Percentiles rank a stretch among this genome's conserved stretches.
phyloP scores from a whole-genome alignment of 2,797 vertebrate genomes.

The Enteromius thamalakanensis region DNA sequence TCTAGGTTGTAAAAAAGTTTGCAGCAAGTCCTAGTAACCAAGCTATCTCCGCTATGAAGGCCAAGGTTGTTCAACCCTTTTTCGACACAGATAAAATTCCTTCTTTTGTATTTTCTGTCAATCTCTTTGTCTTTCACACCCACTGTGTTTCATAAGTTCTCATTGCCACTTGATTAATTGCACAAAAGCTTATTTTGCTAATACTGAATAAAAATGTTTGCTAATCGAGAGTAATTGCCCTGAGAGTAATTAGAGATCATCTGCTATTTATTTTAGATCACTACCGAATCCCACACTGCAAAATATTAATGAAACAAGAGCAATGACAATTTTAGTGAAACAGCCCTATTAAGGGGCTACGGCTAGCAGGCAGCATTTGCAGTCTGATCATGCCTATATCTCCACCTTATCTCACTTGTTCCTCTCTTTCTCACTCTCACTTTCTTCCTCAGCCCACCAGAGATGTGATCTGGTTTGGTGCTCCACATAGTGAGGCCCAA shows the following conservation, averaged over 20 bases:
- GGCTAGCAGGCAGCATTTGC: constrained; percentile 11
- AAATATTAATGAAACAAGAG: constrained; percentile 26
- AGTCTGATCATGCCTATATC: constrained; percentile 32
- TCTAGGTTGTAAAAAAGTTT: constrained; percentile 26
- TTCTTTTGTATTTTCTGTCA: neutral
- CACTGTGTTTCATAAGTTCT: neutral
- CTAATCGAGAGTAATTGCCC: neutral
- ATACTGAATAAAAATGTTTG: constrained; percentile 9
- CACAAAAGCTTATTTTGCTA: constrained; percentile 11
- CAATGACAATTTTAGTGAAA: constrained; percentile 22
- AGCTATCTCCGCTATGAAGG: neutral
- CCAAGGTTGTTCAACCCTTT: constrained; percentile 28
- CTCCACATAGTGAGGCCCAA: constrained; percentile 75
- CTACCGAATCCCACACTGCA: neutral
- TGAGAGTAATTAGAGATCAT: constrained; percentile 15
- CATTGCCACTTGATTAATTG: neutral
- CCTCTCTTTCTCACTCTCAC: constrained; percentile 8
- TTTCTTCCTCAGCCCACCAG: constrained; percentile 64
- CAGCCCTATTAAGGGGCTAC: neutral
- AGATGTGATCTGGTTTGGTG: constrained; percentile 80
- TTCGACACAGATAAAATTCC: constrained; percentile 11
- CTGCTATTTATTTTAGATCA: constrained; percentile 16
- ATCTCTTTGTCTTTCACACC: constrained; percentile 18
- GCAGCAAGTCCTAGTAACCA: constrained; percentile 8
- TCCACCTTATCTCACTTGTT: constrained; percentile 20